Evolutionary conservation across 2,888 invertebrate genomes (phyloP).

Genomic region (Morpho achilles): DNA sequence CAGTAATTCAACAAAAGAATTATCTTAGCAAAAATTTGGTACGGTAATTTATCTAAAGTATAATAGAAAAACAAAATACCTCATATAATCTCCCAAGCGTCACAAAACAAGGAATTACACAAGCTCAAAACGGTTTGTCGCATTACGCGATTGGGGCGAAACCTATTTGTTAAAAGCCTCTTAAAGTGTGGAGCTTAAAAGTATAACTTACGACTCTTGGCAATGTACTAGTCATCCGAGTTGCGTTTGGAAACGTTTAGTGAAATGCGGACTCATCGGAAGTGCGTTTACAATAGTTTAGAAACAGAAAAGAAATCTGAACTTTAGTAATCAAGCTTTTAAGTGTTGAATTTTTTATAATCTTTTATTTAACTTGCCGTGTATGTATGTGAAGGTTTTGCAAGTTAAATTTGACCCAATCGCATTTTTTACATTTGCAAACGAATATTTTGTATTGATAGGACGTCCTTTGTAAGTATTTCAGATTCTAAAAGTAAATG

Average conservation of each 20-base stretch:
- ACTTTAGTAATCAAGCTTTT: background rate
- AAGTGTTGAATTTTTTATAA: background rate
- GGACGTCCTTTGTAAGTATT: too few relatives aligned
- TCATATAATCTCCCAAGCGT: background rate
- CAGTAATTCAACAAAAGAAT: too few relatives aligned
- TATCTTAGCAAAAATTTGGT: too few relatives aligned
- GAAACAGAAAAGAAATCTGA: background rate
- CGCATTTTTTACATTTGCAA: too few relatives aligned
- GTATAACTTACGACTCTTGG: conserved; percentile 18
- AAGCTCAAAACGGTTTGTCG: conserved; percentile 1
- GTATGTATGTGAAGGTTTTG: too few relatives aligned
- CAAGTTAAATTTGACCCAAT: too few relatives aligned
- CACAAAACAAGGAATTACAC: conserved; percentile 4
- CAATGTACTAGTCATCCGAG: conserved; percentile 8
- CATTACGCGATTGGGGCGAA: conserved; percentile 21
- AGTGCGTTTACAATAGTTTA: conserved; percentile 6
- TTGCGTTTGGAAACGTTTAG: conserved; percentile 3
- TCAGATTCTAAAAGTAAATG: too few relatives aligned
- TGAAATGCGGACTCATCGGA: conserved; percentile 7
- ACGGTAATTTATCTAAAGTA: too few relatives aligned
- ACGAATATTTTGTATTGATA: too few relatives aligned
- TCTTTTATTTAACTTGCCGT: too few relatives aligned
- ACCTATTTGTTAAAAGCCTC: conserved; percentile 19
- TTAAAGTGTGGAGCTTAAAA: conserved; percentile 13
- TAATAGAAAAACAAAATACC: background rate